phyloP scores from a whole-genome alignment of 2,113 vertebrate species.

The Baryphthengus martii region DNA sequence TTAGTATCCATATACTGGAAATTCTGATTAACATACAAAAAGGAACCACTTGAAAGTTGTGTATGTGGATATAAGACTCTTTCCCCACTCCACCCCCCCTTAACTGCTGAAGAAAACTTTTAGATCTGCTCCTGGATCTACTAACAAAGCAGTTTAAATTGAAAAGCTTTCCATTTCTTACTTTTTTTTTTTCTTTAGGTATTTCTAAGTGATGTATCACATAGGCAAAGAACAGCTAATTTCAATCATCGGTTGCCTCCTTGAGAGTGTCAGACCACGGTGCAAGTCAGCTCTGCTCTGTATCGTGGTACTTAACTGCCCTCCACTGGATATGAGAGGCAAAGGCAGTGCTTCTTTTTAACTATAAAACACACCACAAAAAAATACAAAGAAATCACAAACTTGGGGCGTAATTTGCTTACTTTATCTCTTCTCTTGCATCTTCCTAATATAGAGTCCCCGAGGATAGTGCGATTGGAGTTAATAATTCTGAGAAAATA shows the following conservation, averaged over 20 bases:
- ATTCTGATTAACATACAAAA: conserved; percentile 39
- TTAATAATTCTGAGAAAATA: neutral
- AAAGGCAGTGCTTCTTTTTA: conserved; percentile 9
- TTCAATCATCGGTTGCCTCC: conserved; percentile 56
- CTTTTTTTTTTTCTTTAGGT: conserved; percentile 29
- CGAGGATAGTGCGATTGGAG: accelerated
- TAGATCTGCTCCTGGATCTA: neutral
- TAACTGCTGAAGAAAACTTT: neutral
- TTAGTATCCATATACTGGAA: neutral
- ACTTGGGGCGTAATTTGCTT: neutral
- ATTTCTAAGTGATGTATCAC: conserved; percentile 53
- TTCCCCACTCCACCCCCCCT: neutral
- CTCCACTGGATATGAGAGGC: conserved; percentile 71
- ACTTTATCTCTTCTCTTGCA: neutral
- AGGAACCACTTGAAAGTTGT: neutral
- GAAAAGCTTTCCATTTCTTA: conserved; percentile 7
- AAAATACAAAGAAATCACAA: neutral
- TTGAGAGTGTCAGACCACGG: neutral
- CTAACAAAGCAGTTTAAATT: conserved; percentile 6
- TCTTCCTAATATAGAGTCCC: neutral
- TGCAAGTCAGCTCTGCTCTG: neutral
- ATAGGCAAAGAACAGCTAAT: conserved; percentile 60
- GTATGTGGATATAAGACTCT: neutral
- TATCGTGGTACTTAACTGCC: conserved; percentile 71
- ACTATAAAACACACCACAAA: neutral